These are phyloP conservation scores for Pachymerium ferrugineum DNA, from an alignment of 2,888 invertebrate genomes.

Conservation along the genomic window DNA sequence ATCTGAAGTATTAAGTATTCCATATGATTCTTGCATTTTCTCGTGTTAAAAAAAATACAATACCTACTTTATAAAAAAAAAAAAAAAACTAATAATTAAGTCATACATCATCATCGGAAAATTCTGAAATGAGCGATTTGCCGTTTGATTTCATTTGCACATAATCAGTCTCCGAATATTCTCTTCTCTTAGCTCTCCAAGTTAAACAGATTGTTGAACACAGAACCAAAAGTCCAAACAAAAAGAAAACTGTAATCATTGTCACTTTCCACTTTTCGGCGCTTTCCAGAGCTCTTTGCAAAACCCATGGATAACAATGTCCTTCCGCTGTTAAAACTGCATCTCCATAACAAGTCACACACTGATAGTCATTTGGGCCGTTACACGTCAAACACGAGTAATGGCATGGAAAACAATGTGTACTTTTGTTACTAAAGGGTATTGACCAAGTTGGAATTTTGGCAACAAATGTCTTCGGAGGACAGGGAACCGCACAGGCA, in stretches of 20 bases:
- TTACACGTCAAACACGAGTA: constrained; percentile 66
- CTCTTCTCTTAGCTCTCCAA: too few species aligned
- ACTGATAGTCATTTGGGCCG: constrained; percentile 65
- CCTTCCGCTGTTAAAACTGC: constrained; percentile 50
- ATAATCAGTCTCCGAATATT: too few species aligned
- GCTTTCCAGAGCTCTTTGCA: constrained; percentile 50
- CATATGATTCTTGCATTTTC: too few species aligned
- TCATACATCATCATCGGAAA: too few species aligned
- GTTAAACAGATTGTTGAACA: background rate
- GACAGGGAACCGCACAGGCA: background rate
- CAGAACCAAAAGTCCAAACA: constrained; percentile 33
- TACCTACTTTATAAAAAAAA: too few species aligned
- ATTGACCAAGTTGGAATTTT: constrained; percentile 28
- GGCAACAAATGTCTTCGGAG: background rate
- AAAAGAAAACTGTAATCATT: constrained; percentile 47
- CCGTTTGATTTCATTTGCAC: too few species aligned
- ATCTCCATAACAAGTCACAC: constrained; percentile 62
- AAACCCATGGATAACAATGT: constrained; percentile 54
- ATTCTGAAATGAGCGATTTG: too few species aligned
- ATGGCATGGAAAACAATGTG: constrained; percentile 61
- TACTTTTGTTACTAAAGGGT: constrained; percentile 32
- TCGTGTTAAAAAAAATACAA: too few species aligned
- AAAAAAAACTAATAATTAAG: too few species aligned
- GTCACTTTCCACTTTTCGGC: constrained; percentile 53
- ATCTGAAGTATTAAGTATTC: too few species aligned